Conservation (phyloP, 1,140 invertebrate species). For the Holotrichia oblita region DNA sequence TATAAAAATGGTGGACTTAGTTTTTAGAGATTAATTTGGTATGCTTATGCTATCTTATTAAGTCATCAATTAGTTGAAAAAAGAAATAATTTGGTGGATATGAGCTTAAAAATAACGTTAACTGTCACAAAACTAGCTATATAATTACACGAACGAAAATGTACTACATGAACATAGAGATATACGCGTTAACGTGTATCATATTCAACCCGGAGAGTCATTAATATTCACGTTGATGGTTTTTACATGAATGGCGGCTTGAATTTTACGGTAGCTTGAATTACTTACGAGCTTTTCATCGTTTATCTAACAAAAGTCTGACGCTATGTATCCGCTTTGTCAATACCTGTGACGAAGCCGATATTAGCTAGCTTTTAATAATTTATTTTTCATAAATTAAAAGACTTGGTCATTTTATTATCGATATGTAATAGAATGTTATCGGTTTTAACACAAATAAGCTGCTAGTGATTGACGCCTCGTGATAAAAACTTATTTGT, state of each 20-base stretch:
- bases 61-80: too few relatives aligned
- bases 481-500: too few relatives aligned
- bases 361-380: background rate
- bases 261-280: constrained; percentile 25
- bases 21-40: too few relatives aligned
- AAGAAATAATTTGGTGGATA: too few relatives aligned
- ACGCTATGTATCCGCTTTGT: background rate
- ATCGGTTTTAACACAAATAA: background rate
- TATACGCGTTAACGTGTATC: background rate
- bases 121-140: background rate
- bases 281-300: constrained; percentile 27
- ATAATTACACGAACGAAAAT: background rate
- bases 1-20: too few relatives aligned
- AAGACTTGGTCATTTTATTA: background rate
- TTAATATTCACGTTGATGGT: constrained; percentile 34
- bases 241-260: constrained; percentile 28
- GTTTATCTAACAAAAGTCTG: constrained; percentile 7
- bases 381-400: constrained; percentile 30
- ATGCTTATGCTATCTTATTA: too few relatives aligned
- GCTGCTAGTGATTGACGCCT: background rate
- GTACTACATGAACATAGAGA: background rate
- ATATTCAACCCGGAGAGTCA: constrained; percentile 18
- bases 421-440: background rate
- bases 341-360: background rate
- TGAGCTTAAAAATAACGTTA: constrained; percentile 20